Conservation (phyloP, 2,797 vertebrate genomes). For the Austrolebias charrua region DNA sequence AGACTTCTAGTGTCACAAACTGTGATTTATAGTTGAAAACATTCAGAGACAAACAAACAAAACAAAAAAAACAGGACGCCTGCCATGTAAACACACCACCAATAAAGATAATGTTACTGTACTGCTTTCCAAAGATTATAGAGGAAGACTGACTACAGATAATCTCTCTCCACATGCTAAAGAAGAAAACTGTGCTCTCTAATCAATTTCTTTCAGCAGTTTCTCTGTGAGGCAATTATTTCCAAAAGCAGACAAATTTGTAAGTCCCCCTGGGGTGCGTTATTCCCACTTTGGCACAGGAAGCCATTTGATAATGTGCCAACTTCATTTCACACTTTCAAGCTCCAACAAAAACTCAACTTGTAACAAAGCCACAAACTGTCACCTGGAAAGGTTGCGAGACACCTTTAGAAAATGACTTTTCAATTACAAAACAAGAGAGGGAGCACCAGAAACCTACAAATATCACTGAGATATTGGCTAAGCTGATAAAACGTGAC, state of each 20-base stretch:
- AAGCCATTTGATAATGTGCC: slow-evolving; percentile 45
- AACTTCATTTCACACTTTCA: slow-evolving; percentile 51
- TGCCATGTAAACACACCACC: slow-evolving; percentile 1
- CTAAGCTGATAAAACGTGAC: too few species aligned
- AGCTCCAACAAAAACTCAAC: slow-evolving; percentile 37
- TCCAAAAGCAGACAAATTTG: slow-evolving; percentile 38
- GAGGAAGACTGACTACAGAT: not conserved
- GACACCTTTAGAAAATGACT: slow-evolving; percentile 12
- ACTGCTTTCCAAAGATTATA: not conserved
- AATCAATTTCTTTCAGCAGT: slow-evolving; percentile 14
- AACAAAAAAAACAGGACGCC: not conserved
- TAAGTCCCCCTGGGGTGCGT: slow-evolving; percentile 28
- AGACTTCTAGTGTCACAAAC: not conserved
- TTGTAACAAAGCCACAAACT: slow-evolving; percentile 27
- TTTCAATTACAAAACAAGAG: slow-evolving; percentile 9
- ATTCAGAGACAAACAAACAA: too few species aligned
- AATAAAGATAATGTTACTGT: not conserved
- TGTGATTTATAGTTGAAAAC: not conserved
- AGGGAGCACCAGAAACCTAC: not conserved
- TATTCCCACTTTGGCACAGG: slow-evolving; percentile 11
- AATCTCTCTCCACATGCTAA: slow-evolving; percentile 5
- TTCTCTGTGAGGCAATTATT: slow-evolving; percentile 27
- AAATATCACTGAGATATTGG: too few species aligned
- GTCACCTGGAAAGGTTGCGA: slow-evolving; percentile 13
- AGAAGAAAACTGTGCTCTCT: slow-evolving; percentile 11